These are phyloP conservation scores for Agrotis puta DNA, from an alignment of 2,888 invertebrate species.

Conservation along the genomic window DNA sequence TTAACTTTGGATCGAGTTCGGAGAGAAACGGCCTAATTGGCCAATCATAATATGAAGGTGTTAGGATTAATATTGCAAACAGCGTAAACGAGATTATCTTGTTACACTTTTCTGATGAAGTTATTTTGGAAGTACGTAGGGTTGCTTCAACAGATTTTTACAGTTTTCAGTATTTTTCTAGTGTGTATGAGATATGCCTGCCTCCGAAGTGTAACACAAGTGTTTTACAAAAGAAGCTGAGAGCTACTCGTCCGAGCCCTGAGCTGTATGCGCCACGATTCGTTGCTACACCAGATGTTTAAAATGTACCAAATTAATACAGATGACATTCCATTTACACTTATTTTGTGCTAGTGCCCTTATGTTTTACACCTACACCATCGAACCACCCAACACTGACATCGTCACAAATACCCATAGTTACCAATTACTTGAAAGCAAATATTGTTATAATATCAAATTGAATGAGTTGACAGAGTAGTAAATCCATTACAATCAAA, in stretches of 20 bases:
- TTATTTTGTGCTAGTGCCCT: slow-evolving; percentile 60
- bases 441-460: neutral
- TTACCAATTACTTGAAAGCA: slow-evolving; percentile 33
- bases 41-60: slow-evolving; percentile 51
- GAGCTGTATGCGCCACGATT: slow-evolving; percentile 60
- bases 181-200: slow-evolving; percentile 25
- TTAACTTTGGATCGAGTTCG: slow-evolving; percentile 57
- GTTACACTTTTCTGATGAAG: slow-evolving; percentile 33
- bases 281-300: slow-evolving; percentile 64
- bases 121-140: slow-evolving; percentile 24
- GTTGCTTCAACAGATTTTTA: slow-evolving; percentile 22
- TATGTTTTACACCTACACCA: slow-evolving; percentile 67
- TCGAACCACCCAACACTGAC: slow-evolving; percentile 56
- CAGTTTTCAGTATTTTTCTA: slow-evolving; percentile 28
- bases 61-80: slow-evolving; percentile 50
- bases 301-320: slow-evolving; percentile 64
- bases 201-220: slow-evolving; percentile 45
- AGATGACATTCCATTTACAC: slow-evolving; percentile 63
- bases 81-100: slow-evolving; percentile 34
- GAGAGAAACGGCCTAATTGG: slow-evolving; percentile 57
- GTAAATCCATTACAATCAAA: slow-evolving; percentile 9
- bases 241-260: slow-evolving; percentile 54
- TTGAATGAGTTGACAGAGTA: neutral
- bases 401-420: slow-evolving; percentile 61
- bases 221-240: slow-evolving; percentile 63